Base-by-base conservation (phyloP, 2,888 invertebrate species). In the Parascotia fuliginaria region DNA sequence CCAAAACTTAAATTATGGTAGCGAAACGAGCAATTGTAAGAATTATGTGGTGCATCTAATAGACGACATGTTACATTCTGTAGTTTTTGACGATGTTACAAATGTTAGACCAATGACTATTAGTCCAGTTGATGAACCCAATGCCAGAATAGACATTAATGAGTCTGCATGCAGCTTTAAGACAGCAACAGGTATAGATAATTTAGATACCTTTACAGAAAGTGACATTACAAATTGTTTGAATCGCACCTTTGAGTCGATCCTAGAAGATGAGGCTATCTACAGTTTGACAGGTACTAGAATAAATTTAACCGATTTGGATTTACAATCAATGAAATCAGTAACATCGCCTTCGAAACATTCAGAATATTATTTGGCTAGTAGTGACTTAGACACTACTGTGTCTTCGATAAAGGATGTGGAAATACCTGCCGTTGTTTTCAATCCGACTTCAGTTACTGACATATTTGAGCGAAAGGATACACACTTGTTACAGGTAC, bases 401-500 rank as follows among this genome's bases (percentile, higher is more conserved):
- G 6, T 41, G 22, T 33, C 48, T 37, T 34, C 16, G 14, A 7
- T 44, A 9, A 49, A 52, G 15, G 32, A 40, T 29, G 47, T 46
- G 15, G 54, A 55, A 49, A 29, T 11, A 9, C 27, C 36, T 13
- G 55, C 33, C 41, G 3, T 49, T 13, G 44, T 51, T 42, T 42
- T 59, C 3, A 62, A 61, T 31, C 39, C 48, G 4, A 69, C 44
- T 47, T 79, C 83, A 3, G 70, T 89, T 3, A 75, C 70, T 34
- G 84, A 85, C 51, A 75, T 90, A 71, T 87, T 79, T 73, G 89
- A 88, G 60, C 79, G 84, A 51, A 88, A 78, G 62, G 79, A 83
- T 16, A 60, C 63, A 16, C 61, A 65, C 39, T 51, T 65, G 28
- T 50, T 55, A 28, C 70, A 78, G 70, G 86, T 83, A 73, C 53